phyloP scores from a whole-genome alignment of 2,888 invertebrate species.

The Achlya flavicornis region DNA sequence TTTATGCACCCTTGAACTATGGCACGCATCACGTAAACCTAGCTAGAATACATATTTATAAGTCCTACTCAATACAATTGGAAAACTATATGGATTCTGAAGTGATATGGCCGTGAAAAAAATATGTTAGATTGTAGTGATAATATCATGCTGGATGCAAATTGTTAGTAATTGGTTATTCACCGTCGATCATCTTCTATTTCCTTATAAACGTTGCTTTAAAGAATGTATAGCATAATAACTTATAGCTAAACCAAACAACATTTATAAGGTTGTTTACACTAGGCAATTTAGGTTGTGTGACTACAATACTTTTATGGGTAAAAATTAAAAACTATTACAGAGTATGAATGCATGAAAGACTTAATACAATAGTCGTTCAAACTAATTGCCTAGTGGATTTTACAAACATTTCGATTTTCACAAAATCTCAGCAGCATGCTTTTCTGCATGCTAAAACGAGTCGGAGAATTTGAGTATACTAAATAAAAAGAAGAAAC shows the following conservation, averaged over 20 bases:
- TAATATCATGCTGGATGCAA: constrained; percentile 4
- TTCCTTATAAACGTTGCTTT: background rate
- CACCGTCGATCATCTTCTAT: background rate
- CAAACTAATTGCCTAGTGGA: background rate
- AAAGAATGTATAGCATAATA: background rate
- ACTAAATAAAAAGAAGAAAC: background rate
- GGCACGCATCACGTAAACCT: too few species aligned
- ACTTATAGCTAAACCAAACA: background rate
- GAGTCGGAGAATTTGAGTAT: background rate
- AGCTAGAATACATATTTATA: background rate
- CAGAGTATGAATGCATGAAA: background rate
- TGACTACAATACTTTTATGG: background rate
- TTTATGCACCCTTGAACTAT: too few species aligned
- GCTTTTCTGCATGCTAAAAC: background rate
- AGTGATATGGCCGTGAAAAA: background rate
- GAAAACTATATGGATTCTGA: background rate
- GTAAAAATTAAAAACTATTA: background rate
- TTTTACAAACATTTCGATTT: background rate
- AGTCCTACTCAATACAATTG: background rate
- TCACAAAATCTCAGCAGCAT: background rate
- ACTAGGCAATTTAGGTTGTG: background rate
- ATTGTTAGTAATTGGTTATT: background rate
- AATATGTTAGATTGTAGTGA: background rate
- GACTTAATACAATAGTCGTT: background rate
- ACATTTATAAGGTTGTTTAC: background rate